phyloP scores from a whole-genome alignment of 2,113 vertebrate species.

The Amia ocellicauda region DNA sequence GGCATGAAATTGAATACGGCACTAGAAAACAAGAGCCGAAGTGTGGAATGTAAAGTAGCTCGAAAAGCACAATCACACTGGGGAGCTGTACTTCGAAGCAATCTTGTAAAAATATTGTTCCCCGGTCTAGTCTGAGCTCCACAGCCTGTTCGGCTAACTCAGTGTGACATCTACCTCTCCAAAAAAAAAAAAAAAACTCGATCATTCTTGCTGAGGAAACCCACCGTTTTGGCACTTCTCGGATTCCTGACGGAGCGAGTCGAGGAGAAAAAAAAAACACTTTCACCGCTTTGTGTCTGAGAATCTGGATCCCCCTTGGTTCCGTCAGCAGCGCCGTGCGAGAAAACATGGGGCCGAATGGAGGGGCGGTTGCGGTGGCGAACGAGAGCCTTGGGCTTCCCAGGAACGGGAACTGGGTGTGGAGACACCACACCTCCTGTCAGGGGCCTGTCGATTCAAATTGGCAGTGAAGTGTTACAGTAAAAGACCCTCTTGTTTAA shows the following conservation, averaged over 20 bases:
- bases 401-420: constrained; percentile 5
- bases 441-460: background rate
- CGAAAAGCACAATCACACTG: constrained; percentile 22
- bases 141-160: constrained; percentile 48
- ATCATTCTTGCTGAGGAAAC: constrained; percentile 13
- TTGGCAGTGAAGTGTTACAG: background rate
- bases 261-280: constrained; percentile 23
- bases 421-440: background rate
- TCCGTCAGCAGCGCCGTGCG: constrained; percentile 35
- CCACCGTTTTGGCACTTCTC: constrained; percentile 17
- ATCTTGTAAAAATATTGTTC: constrained; percentile 60
- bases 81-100: constrained; percentile 39
- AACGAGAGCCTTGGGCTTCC: background rate
- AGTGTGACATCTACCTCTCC: constrained; percentile 44
- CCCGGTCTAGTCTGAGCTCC: constrained; percentile 47
- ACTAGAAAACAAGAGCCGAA: background rate
- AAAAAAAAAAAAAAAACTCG: too few relatives aligned
- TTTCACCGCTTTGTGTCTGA: constrained; percentile 32
- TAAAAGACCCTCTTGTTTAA: constrained; percentile 10
- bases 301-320: constrained; percentile 32
- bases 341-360: constrained; percentile 13
- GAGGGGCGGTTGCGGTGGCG: background rate
- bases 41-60: constrained; percentile 24
- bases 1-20: background rate
- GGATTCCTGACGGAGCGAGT: constrained; percentile 1